phyloP scores from a whole-genome alignment of 2,797 vertebrate species.

The Paratrypauchen microcephalus region DNA sequence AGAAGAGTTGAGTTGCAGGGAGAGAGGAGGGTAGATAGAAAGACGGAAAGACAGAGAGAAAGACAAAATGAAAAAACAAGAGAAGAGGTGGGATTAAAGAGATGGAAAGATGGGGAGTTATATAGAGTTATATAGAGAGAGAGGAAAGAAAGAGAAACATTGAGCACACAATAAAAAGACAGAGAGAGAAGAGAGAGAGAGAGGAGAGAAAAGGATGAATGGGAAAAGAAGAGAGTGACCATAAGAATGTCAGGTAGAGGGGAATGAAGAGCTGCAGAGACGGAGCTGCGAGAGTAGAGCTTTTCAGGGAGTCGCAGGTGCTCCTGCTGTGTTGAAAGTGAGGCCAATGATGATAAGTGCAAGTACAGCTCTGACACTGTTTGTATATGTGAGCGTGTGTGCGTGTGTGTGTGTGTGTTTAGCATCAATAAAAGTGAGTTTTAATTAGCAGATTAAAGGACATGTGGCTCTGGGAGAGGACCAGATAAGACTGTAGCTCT shows the following conservation, averaged over 20 bases:
- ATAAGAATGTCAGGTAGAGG: not conserved
- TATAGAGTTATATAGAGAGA: not conserved
- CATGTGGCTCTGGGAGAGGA: not conserved
- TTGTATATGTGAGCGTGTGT: not conserved
- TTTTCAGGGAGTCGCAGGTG: conserved; percentile 11
- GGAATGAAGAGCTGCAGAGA: not conserved
- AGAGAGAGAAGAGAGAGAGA: not conserved
- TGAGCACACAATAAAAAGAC: not conserved
- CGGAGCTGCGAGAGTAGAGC: not conserved
- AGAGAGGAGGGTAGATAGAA: too few relatives aligned
- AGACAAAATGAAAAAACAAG: too few relatives aligned
- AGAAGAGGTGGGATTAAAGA: too few relatives aligned
- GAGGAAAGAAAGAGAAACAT: not conserved
- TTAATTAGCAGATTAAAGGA: conserved; percentile 8
- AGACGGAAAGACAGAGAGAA: too few relatives aligned
- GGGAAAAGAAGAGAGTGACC: too few relatives aligned
- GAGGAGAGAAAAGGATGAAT: too few relatives aligned
- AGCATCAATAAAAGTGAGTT: not conserved
- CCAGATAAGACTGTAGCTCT: not conserved
- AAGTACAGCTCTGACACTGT: too few relatives aligned
- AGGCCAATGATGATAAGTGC: conserved; percentile 30
- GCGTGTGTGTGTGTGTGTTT: not conserved
- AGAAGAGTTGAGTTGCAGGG: too few relatives aligned
- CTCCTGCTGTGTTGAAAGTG: conserved; percentile 61
- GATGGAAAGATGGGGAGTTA: too few relatives aligned